Base-by-base conservation (phyloP, 1,140 invertebrate genomes). In the Eupeodes corollae region DNA sequence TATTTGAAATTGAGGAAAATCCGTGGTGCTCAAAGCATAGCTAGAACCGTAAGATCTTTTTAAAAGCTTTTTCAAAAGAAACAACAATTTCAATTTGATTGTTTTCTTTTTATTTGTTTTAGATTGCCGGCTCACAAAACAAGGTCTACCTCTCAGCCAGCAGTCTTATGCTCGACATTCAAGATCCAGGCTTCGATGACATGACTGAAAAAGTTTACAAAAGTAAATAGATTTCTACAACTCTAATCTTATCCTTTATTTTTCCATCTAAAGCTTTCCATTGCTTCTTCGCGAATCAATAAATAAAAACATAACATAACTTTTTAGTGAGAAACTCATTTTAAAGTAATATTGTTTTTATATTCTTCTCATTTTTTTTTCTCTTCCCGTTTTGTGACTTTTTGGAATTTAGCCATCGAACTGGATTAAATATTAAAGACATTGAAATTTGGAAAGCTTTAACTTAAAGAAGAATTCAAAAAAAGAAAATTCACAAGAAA, bases 1-100 rank as follows among this genome's bases (percentile, higher is more conserved):
- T 99, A 98, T 61, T 73, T 99, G 47, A 99, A 99, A 68, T 71
- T 99, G 52, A 79, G 97, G 52, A 99, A 99, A 72, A 90, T 99
- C 53, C 79, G 93, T 60, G 97, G 96, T 34, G 91, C 97, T 5
- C 94, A 98, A 65, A 92, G 84, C 61, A 98, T 99, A 72, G 87
- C 97, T 16, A 82, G 89, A 75, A 98, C 92, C 53, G 90, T 96
- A 79, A 79, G 76, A 71, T 38, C n/a, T 18, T 14, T 19, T 19
- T n/a, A 30, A 32, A 33, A 44, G 8, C 3, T 26, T 26, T 8
- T 5, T 5, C 8, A 26, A 26, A 26, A 26, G 3, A 26, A 26
- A 26, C 3, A 26, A 26, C 3, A 5, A 26, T 26, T 26, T n/a
- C n/a, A n/a, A n/a, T n/a, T n/a, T n/a, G n/a, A n/a, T 35, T 35